Percentiles rank a stretch among this genome's conserved stretches.
Evolutionary conservation across 2,113 vertebrate genomes (phyloP).

Genomic region (Ptilorrhoa leucosticta): DNA sequence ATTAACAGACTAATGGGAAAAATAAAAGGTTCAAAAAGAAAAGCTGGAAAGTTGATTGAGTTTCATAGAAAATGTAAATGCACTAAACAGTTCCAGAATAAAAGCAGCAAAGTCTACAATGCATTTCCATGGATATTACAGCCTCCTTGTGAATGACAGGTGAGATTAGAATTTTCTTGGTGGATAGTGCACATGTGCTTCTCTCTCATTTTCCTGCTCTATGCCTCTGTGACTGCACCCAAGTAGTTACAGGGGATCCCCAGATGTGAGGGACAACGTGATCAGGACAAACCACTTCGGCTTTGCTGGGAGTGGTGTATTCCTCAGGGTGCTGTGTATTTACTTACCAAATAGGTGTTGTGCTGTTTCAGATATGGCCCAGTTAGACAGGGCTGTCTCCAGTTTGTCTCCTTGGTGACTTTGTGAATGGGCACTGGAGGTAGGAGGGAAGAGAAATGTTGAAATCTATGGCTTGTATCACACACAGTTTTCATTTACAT

Average conservation of each 20-base stretch:
- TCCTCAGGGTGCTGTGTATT: background rate
- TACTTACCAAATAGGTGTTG: background rate
- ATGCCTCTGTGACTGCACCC: too few relatives aligned
- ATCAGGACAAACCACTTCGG: background rate
- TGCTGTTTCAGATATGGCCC: background rate
- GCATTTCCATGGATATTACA: background rate
- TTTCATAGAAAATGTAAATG: constrained; percentile 64
- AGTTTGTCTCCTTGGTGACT: background rate
- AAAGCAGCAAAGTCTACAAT: background rate
- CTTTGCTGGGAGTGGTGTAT: background rate
- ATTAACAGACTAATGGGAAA: constrained; percentile 72
- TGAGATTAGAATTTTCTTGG: background rate
- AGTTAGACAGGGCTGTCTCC: background rate
- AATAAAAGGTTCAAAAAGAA: constrained; percentile 62
- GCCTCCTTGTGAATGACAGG: background rate
- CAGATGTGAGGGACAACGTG: fast-evolving
- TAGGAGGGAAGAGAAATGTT: background rate
- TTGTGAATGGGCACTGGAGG: fast-evolving
- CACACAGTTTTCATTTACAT: background rate
- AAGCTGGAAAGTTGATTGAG: constrained; percentile 59
- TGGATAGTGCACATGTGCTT: fast-evolving
- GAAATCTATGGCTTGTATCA: background rate
- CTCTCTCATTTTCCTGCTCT: background rate
- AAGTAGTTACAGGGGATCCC: fast-evolving
- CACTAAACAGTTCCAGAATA: constrained; percentile 34